Percentiles rank a stretch among this genome's conserved stretches.
These are phyloP conservation scores for Coelopa frigida DNA, from an alignment of 1,140 invertebrate genomes.

Conservation along the genomic window DNA sequence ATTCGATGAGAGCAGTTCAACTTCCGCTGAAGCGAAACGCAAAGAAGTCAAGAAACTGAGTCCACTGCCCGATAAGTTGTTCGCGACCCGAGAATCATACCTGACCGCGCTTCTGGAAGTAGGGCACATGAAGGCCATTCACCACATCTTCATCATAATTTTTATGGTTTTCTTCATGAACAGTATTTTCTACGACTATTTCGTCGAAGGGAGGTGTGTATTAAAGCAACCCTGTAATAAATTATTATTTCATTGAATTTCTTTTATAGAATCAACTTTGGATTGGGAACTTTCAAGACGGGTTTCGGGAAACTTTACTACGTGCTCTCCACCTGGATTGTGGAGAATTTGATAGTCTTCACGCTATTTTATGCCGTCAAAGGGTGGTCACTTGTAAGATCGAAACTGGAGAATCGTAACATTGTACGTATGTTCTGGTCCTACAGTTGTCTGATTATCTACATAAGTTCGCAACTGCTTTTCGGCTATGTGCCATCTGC, in stretches of 20 bases:
- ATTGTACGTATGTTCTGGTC: too few relatives aligned
- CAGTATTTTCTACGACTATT: slow-evolving; percentile 62
- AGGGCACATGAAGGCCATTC: slow-evolving; percentile 72
- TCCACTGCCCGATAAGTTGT: slow-evolving; percentile 43
- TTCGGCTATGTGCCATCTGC: slow-evolving; percentile 51
- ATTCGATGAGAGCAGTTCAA: too few relatives aligned
- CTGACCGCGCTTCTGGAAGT: slow-evolving; percentile 73
- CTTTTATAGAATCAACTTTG: slow-evolving; percentile 45
- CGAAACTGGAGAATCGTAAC: slow-evolving; percentile 25
- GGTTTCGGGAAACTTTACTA: slow-evolving; percentile 48
- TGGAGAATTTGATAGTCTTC: slow-evolving; percentile 46
- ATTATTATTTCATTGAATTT: background rate
- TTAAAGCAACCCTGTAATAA: too few relatives aligned
- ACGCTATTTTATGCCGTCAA: slow-evolving; percentile 45
- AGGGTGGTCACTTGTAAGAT: slow-evolving; percentile 40
- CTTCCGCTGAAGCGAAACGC: too few relatives aligned
- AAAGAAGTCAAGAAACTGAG: slow-evolving; percentile 3
- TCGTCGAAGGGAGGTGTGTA: slow-evolving; percentile 67
- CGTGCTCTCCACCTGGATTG: slow-evolving; percentile 46
- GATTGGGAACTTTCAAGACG: slow-evolving; percentile 43
- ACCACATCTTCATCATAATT: slow-evolving; percentile 76
- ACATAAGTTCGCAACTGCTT: slow-evolving; percentile 44
- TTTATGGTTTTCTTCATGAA: slow-evolving; percentile 68
- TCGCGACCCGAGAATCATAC: slow-evolving; percentile 61
- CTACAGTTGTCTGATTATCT: slow-evolving; percentile 39